These are phyloP conservation scores for Altica lythri DNA, from an alignment of 2,888 invertebrate genomes.

Conservation along the genomic window DNA sequence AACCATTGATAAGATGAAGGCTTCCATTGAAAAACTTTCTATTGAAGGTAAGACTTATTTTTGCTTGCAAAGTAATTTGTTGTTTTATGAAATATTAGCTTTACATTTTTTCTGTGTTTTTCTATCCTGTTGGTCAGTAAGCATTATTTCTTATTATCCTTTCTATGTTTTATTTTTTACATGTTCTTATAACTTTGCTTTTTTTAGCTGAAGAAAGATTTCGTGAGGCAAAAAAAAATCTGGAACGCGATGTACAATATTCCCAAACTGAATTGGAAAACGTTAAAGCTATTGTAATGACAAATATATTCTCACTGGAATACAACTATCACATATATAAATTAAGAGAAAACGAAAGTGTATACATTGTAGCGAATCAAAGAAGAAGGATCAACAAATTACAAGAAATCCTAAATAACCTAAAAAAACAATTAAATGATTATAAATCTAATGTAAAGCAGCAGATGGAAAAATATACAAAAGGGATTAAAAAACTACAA, in stretches of 20 bases:
- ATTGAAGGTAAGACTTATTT: too few species aligned
- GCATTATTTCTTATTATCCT: too few species aligned
- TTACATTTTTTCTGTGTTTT: too few species aligned
- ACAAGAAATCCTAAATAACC: constrained; percentile 70
- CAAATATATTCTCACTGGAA: constrained; percentile 88
- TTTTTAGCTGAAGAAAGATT: too few species aligned
- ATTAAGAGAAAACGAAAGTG: constrained; percentile 86
- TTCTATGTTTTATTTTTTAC: too few species aligned
- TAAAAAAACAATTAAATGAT: constrained; percentile 69
- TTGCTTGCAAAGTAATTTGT: too few species aligned
- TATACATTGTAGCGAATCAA: constrained; percentile 63
- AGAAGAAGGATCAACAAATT: constrained; percentile 77
- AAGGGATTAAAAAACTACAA: constrained; percentile 70
- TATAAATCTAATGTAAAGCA: constrained; percentile 61
- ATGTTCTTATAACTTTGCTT: too few species aligned
- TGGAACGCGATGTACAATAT: constrained; percentile 73
- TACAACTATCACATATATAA: constrained; percentile 88
- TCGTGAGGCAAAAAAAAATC: constrained; percentile 71
- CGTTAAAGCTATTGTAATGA: constrained; percentile 77
- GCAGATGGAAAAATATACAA: constrained; percentile 70
- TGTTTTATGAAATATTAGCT: too few species aligned
- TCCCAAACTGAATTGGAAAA: constrained; percentile 79
- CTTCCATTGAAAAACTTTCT: too few species aligned
- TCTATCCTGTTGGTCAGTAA: too few species aligned
- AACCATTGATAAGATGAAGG: too few species aligned